Evolutionary conservation across 2,888 invertebrate genomes (phyloP).

Genomic region (Phortica magna): DNA sequence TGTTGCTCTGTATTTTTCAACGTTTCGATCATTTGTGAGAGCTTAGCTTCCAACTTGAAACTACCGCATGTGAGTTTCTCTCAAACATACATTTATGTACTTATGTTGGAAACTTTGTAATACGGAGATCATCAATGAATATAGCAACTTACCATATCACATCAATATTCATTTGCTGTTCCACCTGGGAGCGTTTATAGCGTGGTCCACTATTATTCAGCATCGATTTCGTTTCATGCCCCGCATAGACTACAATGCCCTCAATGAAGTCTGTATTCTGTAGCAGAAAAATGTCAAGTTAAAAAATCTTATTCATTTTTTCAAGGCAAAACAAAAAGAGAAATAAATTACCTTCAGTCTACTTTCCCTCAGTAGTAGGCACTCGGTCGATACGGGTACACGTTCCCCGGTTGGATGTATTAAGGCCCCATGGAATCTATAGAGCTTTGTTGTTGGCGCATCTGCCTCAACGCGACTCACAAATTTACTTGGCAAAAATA

Average conservation of each 20-base stretch:
- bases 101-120: too few species aligned
- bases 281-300: background rate
- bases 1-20: too few species aligned
- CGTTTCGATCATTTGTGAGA: too few species aligned
- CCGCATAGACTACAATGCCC: conserved; percentile 97
- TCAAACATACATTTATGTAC: conserved; percentile 4
- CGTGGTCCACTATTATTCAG: conserved; percentile 97
- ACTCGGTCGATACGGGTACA: conserved; percentile 91
- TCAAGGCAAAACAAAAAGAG: background rate
- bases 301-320: background rate
- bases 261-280: conserved; percentile 97
- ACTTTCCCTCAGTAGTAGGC: conserved; percentile 95
- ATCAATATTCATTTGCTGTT: conserved; percentile 96
- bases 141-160: conserved; percentile 92
- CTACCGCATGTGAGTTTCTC: background rate
- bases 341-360: conserved; percentile 81
- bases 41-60: too few species aligned
- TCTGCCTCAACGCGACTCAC: conserved; percentile 93
- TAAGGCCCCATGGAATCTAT: conserved; percentile 94
- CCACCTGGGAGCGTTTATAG: conserved; percentile 94
- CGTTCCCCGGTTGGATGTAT: conserved; percentile 88
- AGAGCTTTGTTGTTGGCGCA: conserved; percentile 96
- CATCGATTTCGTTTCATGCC: conserved; percentile 99
- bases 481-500: conserved; percentile 89
- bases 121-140: too few species aligned